Percentiles rank a stretch among this genome's conserved stretches.
Conservation (phyloP, 1,140 invertebrate genomes). For the Spodoptera frugiperda region DNA sequence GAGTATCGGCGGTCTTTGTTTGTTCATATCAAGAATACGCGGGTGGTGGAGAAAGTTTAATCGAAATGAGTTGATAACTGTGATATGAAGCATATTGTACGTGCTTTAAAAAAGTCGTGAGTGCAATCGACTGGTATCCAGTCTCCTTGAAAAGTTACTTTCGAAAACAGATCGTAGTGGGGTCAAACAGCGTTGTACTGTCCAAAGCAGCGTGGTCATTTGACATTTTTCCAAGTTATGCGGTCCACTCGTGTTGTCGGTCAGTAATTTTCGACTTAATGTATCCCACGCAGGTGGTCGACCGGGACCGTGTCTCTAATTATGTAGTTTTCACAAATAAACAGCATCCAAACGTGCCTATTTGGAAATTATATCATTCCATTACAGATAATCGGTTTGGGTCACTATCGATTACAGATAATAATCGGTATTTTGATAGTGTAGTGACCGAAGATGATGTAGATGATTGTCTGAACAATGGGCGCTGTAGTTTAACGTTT, state of each 20-base stretch:
- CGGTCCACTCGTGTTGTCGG: conserved; percentile 9
- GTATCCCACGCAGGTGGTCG: conserved; percentile 52
- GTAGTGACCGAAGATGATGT: conserved; percentile 36
- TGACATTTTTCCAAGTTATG: conserved; percentile 38
- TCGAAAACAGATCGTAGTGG: neutral
- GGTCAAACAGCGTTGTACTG: neutral
- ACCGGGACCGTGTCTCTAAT: conserved; percentile 24
- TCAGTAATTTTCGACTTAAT: conserved; percentile 50
- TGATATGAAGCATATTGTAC: neutral
- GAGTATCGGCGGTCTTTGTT: conserved; percentile 9
- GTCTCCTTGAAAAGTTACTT: conserved; percentile 13
- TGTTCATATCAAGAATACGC: conserved; percentile 1
- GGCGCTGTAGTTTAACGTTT: neutral
- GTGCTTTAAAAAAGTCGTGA: conserved; percentile 1
- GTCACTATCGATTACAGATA: conserved; percentile 42
- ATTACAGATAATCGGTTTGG: conserved; percentile 36
- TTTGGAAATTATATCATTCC: conserved; percentile 38
- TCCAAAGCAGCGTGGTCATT: neutral
- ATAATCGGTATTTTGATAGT: conserved; percentile 11
- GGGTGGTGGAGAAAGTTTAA: conserved; percentile 26
- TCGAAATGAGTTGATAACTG: conserved; percentile 5
- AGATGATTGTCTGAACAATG: neutral
- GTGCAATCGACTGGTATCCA: neutral
- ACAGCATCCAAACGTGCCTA: conserved; percentile 37
- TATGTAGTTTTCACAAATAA: conserved; percentile 52